A percentile compares a stretch with the other conserved stretches of the same genome.
Evolutionary conservation across 1,140 invertebrate genomes (phyloP).

Genomic region (Drosophila ogumai): DNA sequence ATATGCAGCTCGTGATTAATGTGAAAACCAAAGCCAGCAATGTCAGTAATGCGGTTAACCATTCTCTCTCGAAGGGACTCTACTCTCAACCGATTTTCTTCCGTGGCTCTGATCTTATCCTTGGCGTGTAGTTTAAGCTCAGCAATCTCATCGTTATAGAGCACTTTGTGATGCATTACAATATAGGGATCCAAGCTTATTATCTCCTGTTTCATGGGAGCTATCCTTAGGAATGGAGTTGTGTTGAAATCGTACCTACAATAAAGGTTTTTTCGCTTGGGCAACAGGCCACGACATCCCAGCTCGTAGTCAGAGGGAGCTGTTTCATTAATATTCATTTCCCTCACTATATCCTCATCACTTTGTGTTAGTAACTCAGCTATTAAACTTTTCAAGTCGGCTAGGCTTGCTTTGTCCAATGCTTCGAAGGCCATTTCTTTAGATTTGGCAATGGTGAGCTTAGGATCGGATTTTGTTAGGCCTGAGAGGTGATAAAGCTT

Average conservation of each 20-base stretch:
- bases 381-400: not conserved
- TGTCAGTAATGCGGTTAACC: conserved; percentile 89
- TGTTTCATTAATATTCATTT: conserved; percentile 6
- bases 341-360: conserved; percentile 10
- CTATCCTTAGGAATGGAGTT: conserved; percentile 91
- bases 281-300: conserved; percentile 94
- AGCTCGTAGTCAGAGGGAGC: conserved; percentile 87
- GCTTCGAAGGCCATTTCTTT: not conserved
- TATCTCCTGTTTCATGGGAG: conserved; percentile 96
- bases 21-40: conserved; percentile 88
- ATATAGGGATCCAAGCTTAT: conserved; percentile 93
- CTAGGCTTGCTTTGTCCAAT: not conserved
- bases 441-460: not conserved
- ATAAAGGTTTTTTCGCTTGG: conserved; percentile 86
- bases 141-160: conserved; percentile 94
- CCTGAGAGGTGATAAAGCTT: not conserved
- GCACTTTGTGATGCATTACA: conserved; percentile 94
- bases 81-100: conserved; percentile 49
- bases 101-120: conserved; percentile 90
- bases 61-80: conserved; percentile 88
- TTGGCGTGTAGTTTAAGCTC: conserved; percentile 92
- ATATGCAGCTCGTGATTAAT: conserved; percentile 86
- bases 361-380: conserved; percentile 7
- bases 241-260: conserved; percentile 92
- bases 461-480: conserved; percentile 3